A percentile compares a stretch with the other conserved stretches of the same genome.
These are phyloP conservation scores for Notechis scutatus DNA, from an alignment of 2,113 vertebrate species.

Conservation along the genomic window DNA sequence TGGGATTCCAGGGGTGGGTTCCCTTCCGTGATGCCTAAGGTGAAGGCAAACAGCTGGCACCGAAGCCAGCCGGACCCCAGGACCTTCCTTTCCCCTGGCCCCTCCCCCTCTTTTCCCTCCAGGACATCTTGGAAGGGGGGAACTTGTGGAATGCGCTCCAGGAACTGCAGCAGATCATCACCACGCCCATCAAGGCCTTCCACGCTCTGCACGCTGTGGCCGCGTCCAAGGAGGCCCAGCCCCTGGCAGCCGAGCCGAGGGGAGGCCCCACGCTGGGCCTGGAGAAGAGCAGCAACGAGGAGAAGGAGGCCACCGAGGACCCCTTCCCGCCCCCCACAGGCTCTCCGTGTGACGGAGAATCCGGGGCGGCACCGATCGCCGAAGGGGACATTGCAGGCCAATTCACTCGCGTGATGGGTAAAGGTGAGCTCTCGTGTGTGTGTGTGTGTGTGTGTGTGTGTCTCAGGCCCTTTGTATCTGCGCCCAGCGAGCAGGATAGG, in stretches of 20 bases:
- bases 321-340: constrained; percentile 77
- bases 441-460: no score
- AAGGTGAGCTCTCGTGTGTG: constrained; percentile 71
- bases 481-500: neutral
- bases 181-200: constrained; percentile 89
- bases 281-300: constrained; percentile 72
- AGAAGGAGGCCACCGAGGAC: constrained; percentile 75
- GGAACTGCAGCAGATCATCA: constrained; percentile 90
- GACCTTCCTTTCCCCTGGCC: neutral
- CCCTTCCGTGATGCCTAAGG: neutral
- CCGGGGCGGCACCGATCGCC: constrained; percentile 79
- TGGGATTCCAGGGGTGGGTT: neutral
- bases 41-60: neutral
- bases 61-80: neutral
- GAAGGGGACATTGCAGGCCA: constrained; percentile 91
- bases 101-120: neutral
- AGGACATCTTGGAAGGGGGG: constrained; percentile 94
- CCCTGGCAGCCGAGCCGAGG: constrained; percentile 41
- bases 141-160: constrained; percentile 88
- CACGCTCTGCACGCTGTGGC: constrained; percentile 64
- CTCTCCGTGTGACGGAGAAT: constrained; percentile 80
- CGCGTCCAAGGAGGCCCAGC: constrained; percentile 29
- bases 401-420: constrained; percentile 93
- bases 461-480: neutral
- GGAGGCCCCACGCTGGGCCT: constrained; percentile 43